Evolutionary conservation across 2,888 invertebrate genomes (phyloP), one percentile per base, ranked within the genome.

Genomic region (Drosophila borealis): DNA sequence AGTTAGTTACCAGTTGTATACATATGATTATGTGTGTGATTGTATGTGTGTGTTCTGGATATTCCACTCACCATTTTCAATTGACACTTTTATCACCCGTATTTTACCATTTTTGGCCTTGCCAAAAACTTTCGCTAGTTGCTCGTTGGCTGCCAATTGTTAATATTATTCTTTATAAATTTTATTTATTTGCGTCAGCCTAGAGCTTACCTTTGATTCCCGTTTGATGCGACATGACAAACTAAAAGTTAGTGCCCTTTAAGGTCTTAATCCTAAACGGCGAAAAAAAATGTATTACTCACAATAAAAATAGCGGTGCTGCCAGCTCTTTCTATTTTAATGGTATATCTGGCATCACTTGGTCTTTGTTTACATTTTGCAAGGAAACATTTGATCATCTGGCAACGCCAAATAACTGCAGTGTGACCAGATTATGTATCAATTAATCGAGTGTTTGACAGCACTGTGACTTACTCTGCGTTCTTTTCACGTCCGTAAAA

Each of bases 191-290:
- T 39, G 5, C 1, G 3, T 1, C 1, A 6, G 11, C 5, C 13
- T 2, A 8, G 21, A n/a, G 9, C 73, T 69, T 93, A 97, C 97
- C 96, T 95, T 95, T 96, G 80, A 97, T 97, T 91, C 97, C 97
- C 14, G 97, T 97, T 94, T 97, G 97, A 92, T 97, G 97, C 90
- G 97, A 97, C 97, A 97, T 97, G 51, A 21, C 62, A 51, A 57
- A 62, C 45, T 59, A 41, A 56, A 74, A 29, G 46, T 34, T 57
- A 53, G 41, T 44, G 46, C 50, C 42, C 41, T 65, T 48, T 63
- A 48, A 53, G 63, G 8, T 29, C 39, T 68, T 67, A 70, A 68
- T 69, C 56, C 59, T 62, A 69, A 66, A 51, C 62, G 69, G 45
- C 46, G 61, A 50, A 71, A 82, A 72, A 78, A 88, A 59, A 49